Evolutionary conservation across 92 coral and sea anemone species (phyloP), one percentile per base, ranked within the genome.

Genomic region (Epizoanthus fatuus): DNA sequence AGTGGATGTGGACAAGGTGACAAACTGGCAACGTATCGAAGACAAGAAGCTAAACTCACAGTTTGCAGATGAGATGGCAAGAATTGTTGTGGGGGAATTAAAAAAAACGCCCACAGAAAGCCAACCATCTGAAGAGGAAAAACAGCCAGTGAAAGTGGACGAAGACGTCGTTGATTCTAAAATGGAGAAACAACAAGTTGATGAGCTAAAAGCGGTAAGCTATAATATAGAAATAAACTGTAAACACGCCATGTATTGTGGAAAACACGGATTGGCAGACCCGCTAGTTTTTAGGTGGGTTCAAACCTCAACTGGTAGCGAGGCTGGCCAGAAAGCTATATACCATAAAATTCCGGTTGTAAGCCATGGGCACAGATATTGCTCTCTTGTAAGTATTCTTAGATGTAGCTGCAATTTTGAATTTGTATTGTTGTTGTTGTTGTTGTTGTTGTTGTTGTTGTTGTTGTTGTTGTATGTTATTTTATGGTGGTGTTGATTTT

Each of bases 11-110:
- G 92, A 94, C 58, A 54, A 91, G 29, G 95, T 92, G 0, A 87
- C 85, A 80, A 92, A 92, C 75, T 94, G 98, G 98, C 95, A 91
- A 84, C 88, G 90, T 3, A 78, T 91, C 2, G 89, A 86, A 75
- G 69, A 76, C 20, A 88, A 81, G 76, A 86, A 89, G 29, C 72
- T 91, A 25, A 86, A 69, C 22, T 92, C 90, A 15, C 93, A 94
- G 86, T 87, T 92, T 49, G 95, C 91, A 7, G 94, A 92, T 81
- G 95, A 92, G 73, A 85, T 94, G 9, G 98, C 95, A 3, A 89
- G 86, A 62, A 64, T 92, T 64, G 95, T 94, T n/a, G 98, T 81
- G 47, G 94, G 89, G 38, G 93, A 89, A 40, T 44, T 94, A 35
- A 81, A 54, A 22, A 69, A 90, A 17, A 68, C 79, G 0, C 83